phyloP scores from a whole-genome alignment of 2,113 vertebrate species.

The Psilopsiagon aurifrons region DNA sequence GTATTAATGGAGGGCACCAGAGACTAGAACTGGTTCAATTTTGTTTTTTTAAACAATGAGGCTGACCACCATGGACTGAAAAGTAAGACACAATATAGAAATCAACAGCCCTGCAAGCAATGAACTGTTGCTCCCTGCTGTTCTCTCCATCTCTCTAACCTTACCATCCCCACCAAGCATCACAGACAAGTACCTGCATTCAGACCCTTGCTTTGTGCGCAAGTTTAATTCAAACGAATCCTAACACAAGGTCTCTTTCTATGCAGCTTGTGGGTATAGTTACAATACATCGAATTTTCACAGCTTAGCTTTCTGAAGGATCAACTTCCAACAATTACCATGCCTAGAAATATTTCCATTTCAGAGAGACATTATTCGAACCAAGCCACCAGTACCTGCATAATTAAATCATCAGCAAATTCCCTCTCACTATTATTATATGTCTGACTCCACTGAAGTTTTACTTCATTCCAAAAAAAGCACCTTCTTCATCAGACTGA shows the following conservation, averaged over 20 bases:
- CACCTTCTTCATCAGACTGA: not conserved
- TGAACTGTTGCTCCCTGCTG: not conserved
- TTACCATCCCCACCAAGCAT: no score
- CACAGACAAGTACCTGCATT: not conserved
- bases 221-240: not conserved
- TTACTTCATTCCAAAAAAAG: not conserved
- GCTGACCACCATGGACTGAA: not conserved
- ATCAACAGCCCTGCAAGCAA: not conserved
- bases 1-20: not conserved
- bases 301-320: not conserved
- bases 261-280: no score
- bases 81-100: not conserved
- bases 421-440: not conserved
- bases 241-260: not conserved
- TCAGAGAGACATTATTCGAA: not conserved
- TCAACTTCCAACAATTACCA: not conserved
- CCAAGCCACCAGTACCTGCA: not conserved
- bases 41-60: not conserved
- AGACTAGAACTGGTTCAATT: not conserved
- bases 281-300: not conserved
- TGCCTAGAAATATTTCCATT: not conserved
- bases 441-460: not conserved
- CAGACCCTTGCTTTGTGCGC: not conserved
- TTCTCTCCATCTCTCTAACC: not conserved
- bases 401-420: not conserved